A percentile compares a stretch with the other conserved stretches of the same genome.
Conservation (phyloP, 2,113 vertebrate genomes). For the Grammomys surdaster region DNA sequence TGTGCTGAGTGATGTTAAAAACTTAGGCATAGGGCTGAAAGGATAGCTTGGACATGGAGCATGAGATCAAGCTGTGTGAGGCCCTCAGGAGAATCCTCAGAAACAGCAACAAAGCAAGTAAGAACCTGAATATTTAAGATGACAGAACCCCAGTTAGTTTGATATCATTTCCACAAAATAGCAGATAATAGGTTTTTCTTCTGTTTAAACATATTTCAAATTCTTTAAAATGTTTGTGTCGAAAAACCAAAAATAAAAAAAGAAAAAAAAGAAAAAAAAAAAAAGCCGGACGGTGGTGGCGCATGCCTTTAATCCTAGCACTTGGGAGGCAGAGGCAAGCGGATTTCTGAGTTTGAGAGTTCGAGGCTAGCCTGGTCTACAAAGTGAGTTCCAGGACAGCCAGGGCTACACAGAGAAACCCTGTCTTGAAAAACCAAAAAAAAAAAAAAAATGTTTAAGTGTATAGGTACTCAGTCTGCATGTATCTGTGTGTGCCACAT, state of each 20-base stretch:
- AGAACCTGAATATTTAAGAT: neutral
- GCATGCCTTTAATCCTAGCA: too few relatives aligned
- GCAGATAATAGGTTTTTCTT: neutral
- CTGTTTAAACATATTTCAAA: neutral
- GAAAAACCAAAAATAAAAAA: too few relatives aligned
- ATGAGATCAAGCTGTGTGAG: neutral
- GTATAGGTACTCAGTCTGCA: neutral
- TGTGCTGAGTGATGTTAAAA: neutral
- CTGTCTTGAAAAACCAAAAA: too few relatives aligned
- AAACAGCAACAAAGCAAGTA: neutral
- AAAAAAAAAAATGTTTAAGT: neutral
- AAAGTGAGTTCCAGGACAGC: too few relatives aligned
- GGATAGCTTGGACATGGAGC: neutral
- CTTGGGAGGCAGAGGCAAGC: too few relatives aligned
- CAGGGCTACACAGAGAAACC: too few relatives aligned
- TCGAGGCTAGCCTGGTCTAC: too few relatives aligned
- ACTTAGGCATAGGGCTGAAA: neutral
- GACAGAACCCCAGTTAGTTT: neutral
- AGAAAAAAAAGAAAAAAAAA: too few relatives aligned
- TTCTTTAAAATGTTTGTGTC: neutral
- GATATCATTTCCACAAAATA: neutral
- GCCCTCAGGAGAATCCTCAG: neutral
- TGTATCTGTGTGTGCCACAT: neutral
- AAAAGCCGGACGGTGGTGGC: too few relatives aligned
- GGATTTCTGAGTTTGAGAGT: too few relatives aligned